Base-by-base conservation (phyloP, 2,113 vertebrate genomes). In the Noctilio leporinus region DNA sequence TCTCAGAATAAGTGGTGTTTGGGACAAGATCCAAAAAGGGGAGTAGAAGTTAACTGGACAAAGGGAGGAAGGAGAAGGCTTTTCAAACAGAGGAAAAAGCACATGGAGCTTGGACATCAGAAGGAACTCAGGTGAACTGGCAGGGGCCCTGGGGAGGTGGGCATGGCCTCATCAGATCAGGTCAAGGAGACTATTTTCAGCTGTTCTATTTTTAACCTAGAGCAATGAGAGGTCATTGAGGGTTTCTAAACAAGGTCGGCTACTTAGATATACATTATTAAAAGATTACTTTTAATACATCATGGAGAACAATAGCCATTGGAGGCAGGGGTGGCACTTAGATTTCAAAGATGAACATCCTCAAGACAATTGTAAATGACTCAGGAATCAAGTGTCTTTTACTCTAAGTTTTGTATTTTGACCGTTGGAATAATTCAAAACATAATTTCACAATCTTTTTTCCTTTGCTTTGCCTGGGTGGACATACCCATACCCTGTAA, bases 401-500 rank as follows among this genome's bases (percentile, higher is more conserved):
- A 55, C 45, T 92, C 7, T 30, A 55, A 62, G 81, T 90, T 86
- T 90, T 62, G 26, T 89, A 85, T 87, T 92, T 91, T 89, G 67
- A 86, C 87, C 82, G 78, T 87, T 57, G 16, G 40, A 95, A 51
- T 88, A 92, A 95, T 91, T 95, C 84, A 93, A 75, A 94, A 92
- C n/a, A 59, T 86, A 92, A 88, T 92, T 94, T 90, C 91, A 57
- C 93, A 51, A 81, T 59, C 67, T 69, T 80, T 85, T 90, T 77
- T 90, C 81, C 43, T 95, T 87, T 87, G 80, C 88, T 55, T 95
- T 96, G 92, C 93, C 92, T 97, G 92, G 77, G 88, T 95, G 45
- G 95, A 92, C 72, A 91, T 88, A 92, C 40, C 47, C 72, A 91
- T 88, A 92, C 40, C 47, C 76, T 77, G 4, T 88, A 96, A 95